Percentiles rank a stretch among this genome's conserved stretches.
Evolutionary conservation across 2,797 vertebrate species (phyloP).

Genomic region (Falco concolor): DNA sequence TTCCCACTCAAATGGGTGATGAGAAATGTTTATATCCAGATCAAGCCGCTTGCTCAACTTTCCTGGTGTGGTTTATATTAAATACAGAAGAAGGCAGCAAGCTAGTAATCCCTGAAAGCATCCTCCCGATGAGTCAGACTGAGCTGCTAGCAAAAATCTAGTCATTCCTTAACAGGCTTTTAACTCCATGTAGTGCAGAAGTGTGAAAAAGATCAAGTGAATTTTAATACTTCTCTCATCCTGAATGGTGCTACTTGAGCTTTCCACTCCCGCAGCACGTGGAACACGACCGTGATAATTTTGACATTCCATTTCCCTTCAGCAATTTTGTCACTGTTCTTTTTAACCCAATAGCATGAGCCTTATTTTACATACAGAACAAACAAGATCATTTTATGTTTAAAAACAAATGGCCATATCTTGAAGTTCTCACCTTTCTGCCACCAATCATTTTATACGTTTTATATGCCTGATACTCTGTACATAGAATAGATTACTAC

Average conservation of each 20-base stretch:
- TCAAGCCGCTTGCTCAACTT: neutral
- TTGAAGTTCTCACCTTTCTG: neutral
- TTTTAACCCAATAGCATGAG: neutral
- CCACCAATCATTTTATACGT: neutral
- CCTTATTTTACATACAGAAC: neutral
- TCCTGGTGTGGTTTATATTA: constrained; percentile 17
- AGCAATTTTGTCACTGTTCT: neutral
- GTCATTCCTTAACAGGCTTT: neutral
- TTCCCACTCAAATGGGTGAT: neutral
- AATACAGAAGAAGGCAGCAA: constrained; percentile 21
- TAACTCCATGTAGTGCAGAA: neutral
- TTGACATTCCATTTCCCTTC: neutral
- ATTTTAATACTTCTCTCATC: neutral
- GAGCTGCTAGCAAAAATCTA: neutral
- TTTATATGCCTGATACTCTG: neutral
- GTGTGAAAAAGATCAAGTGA: neutral
- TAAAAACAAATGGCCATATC: neutral
- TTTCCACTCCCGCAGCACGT: neutral
- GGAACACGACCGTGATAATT: neutral
- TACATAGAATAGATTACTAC: neutral
- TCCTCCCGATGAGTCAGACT: constrained; percentile 14
- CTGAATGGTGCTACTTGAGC: neutral
- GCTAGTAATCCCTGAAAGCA: constrained; percentile 33
- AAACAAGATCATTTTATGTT: neutral
- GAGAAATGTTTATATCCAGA: neutral